phyloP scores from a whole-genome alignment of 2,797 vertebrate genomes.

The Chromobotia macracanthus region DNA sequence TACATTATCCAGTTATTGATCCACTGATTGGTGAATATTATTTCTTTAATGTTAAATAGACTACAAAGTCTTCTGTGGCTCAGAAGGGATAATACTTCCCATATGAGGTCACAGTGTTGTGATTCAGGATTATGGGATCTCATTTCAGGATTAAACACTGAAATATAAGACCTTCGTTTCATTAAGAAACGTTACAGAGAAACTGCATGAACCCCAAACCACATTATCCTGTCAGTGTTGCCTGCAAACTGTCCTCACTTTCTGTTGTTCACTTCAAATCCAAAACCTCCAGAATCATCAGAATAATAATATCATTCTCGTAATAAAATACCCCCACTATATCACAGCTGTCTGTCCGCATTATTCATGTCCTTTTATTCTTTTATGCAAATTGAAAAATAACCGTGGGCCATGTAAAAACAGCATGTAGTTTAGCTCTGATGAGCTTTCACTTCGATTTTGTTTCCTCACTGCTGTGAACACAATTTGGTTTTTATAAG shows the following conservation, averaged over 20 bases:
- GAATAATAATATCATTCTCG: background rate
- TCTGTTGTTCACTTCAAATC: slow-evolving; percentile 1
- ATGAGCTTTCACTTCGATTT: background rate
- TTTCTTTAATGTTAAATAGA: too few relatives aligned
- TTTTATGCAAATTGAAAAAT: slow-evolving; percentile 1
- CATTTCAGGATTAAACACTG: background rate
- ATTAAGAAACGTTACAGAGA: background rate
- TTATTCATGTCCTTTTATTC: slow-evolving; percentile 16
- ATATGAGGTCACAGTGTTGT: background rate
- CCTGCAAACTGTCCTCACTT: background rate
- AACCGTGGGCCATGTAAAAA: background rate
- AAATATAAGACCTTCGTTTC: background rate
- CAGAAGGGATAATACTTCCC: background rate
- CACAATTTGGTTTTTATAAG: slow-evolving; percentile 1
- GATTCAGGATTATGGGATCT: slow-evolving; percentile 18
- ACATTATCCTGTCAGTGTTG: background rate
- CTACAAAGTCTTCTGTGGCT: background rate
- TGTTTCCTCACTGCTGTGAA: too few relatives aligned
- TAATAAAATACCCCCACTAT: slow-evolving; percentile 7
- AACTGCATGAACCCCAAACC: background rate
- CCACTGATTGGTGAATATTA: too few relatives aligned
- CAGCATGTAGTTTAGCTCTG: background rate
- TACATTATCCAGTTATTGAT: background rate
- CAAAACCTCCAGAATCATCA: slow-evolving; percentile 9
- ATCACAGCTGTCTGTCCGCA: slow-evolving; percentile 13